A percentile compares a stretch with the other conserved stretches of the same genome.
Evolutionary conservation across 1,140 invertebrate genomes (phyloP).

Genomic region (Ceratitis capitata): DNA sequence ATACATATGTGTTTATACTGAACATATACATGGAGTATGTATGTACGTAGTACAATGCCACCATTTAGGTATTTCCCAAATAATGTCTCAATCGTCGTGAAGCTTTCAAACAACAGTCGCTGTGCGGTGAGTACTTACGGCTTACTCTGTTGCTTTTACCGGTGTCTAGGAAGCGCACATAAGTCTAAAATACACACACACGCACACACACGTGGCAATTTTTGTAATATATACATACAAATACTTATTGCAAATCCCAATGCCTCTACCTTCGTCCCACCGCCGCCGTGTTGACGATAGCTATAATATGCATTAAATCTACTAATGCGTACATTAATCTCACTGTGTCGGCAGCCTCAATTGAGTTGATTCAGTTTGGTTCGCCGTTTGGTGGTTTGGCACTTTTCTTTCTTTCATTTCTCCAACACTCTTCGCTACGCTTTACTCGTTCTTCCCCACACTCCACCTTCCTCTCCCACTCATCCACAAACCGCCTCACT

Average conservation of each 20-base stretch:
- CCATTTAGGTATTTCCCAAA: constrained; percentile 53
- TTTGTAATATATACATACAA: not conserved
- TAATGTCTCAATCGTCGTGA: constrained; percentile 56
- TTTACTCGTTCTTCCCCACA: not conserved
- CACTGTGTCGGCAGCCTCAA: constrained; percentile 38
- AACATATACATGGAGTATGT: no score
- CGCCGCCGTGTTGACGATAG: not conserved
- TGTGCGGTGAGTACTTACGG: not conserved
- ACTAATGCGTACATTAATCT: constrained; percentile 66
- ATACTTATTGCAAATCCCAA: not conserved
- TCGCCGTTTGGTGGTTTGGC: not conserved
- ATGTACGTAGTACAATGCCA: no score
- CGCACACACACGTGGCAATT: not conserved
- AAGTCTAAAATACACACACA: not conserved
- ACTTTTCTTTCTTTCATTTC: not conserved
- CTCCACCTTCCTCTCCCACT: not conserved
- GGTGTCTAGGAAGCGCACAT: constrained; percentile 22
- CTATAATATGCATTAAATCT: constrained; percentile 58
- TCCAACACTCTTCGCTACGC: not conserved
- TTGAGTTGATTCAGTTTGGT: constrained; percentile 34
- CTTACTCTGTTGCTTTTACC: constrained; percentile 35
- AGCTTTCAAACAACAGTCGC: not conserved
- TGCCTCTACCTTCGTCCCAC: not conserved
- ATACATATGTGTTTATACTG: no score
- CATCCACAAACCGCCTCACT: not conserved